Conservation (phyloP, 2,888 invertebrate species). For the Elysia crispata region DNA sequence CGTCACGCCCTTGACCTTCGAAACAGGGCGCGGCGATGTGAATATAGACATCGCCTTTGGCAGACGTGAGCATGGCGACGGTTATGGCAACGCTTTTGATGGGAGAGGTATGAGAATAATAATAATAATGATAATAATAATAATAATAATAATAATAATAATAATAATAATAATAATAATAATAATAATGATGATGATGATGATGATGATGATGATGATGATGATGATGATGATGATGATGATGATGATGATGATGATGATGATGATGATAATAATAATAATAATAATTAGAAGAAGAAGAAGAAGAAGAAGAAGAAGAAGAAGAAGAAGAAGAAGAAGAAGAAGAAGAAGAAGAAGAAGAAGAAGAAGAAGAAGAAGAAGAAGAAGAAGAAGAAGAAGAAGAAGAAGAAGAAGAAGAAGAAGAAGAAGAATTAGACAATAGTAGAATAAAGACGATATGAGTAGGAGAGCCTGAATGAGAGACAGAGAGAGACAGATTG, state of each 20-base stretch:
- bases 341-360: slow-evolving; percentile 19
- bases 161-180: too few relatives aligned
- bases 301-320: slow-evolving; percentile 17
- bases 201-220: slow-evolving; percentile 24
- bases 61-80: slow-evolving; percentile 67
- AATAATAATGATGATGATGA: slow-evolving; percentile 20
- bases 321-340: slow-evolving; percentile 19
- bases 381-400: slow-evolving; percentile 19
- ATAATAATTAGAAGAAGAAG: too few relatives aligned
- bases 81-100: slow-evolving; percentile 69
- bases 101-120: slow-evolving; percentile 71
- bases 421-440: slow-evolving; percentile 19
- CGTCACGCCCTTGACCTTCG: slow-evolving; percentile 66
- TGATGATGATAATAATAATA: too few relatives aligned
- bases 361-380: slow-evolving; percentile 3
- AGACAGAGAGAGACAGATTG: too few relatives aligned
- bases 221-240: slow-evolving; percentile 39
- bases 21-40: slow-evolving; percentile 58
- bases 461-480: too few relatives aligned
- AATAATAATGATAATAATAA: too few relatives aligned
- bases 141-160: too few relatives aligned
- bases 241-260: not conserved
- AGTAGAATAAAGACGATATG: too few relatives aligned
- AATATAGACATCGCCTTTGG: slow-evolving; percentile 72
- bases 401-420: slow-evolving; percentile 7